Percentiles rank a stretch among this genome's conserved stretches.
Conservation (phyloP, 1,140 invertebrate genomes). For the Trissolcus basalis region DNA sequence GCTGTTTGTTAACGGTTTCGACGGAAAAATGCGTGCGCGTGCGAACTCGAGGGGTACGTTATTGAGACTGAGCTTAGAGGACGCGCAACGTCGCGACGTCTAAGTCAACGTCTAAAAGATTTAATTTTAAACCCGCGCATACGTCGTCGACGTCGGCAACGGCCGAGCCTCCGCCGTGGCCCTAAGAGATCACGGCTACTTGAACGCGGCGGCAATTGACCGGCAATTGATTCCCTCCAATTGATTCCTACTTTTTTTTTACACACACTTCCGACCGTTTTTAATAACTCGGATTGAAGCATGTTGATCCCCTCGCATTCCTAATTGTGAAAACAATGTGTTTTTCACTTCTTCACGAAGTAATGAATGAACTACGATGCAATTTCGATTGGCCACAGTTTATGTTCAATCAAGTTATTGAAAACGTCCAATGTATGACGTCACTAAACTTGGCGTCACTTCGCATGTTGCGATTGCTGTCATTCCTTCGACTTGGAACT, state of each 20-base stretch:
- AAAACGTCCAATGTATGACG: too few relatives aligned
- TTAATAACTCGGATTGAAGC: constrained; percentile 38
- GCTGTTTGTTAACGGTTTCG: constrained; percentile 12
- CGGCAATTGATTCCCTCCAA: constrained; percentile 38
- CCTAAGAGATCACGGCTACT: constrained; percentile 60
- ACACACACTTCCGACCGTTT: constrained; percentile 16
- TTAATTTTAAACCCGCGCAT: constrained; percentile 74
- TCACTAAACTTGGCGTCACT: background rate
- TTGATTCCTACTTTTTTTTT: background rate
- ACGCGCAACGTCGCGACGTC: constrained; percentile 70
- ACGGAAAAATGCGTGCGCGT: constrained; percentile 43
- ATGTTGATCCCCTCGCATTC: constrained; percentile 19
- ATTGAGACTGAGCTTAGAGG: constrained; percentile 76
- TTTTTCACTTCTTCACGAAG: constrained; percentile 7
- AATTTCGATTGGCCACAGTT: constrained; percentile 1
- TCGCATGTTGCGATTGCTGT: background rate
- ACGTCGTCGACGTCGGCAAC: constrained; percentile 62
- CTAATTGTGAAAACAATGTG: constrained; percentile 20
- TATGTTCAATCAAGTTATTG: too few relatives aligned
- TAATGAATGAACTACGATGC: constrained; percentile 33
- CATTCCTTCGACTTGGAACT: too few relatives aligned
- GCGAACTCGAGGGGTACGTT: constrained; percentile 63
- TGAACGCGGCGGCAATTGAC: constrained; percentile 36
- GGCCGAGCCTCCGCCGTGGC: constrained; percentile 69
- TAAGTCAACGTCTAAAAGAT: constrained; percentile 68